A percentile compares a stretch with the other conserved stretches of the same genome.
phyloP scores from a whole-genome alignment of 2,797 vertebrate genomes.

The Tangara arthus region DNA sequence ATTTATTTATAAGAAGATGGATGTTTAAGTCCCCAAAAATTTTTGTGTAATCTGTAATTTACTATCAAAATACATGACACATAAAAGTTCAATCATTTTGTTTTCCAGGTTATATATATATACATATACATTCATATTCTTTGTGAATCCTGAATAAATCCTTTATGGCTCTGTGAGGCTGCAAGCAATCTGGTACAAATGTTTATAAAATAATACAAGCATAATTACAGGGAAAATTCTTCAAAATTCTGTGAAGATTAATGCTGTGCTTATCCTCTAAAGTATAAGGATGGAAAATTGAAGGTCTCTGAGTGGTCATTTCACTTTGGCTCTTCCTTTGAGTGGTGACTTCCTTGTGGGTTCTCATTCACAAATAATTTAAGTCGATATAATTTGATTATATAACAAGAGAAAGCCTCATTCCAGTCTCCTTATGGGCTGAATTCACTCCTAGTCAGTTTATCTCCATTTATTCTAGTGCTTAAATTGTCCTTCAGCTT shows the following conservation, averaged over 20 bases:
- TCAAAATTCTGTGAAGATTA: neutral
- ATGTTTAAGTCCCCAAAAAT: neutral
- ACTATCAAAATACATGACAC: neutral
- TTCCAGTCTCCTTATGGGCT: neutral
- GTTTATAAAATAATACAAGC: neutral
- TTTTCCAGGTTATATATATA: neutral
- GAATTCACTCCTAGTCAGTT: neutral
- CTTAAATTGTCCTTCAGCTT: neutral
- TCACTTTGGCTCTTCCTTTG: neutral
- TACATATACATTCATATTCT: neutral
- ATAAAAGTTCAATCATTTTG: neutral
- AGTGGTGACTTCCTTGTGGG: neutral
- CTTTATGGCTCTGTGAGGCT: neutral
- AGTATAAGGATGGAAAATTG: neutral
- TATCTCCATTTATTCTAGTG: neutral
- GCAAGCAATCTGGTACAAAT: neutral
- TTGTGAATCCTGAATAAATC: neutral
- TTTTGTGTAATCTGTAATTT: neutral
- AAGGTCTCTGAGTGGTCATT: neutral
- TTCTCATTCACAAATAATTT: neutral
- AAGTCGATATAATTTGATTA: neutral
- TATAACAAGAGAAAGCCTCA: neutral
- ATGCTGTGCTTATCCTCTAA: neutral
- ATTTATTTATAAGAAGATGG: neutral
- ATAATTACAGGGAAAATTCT: neutral